These are phyloP conservation scores for Diuraphis noxia DNA, from an alignment of 1,140 invertebrate species.

Conservation along the genomic window DNA sequence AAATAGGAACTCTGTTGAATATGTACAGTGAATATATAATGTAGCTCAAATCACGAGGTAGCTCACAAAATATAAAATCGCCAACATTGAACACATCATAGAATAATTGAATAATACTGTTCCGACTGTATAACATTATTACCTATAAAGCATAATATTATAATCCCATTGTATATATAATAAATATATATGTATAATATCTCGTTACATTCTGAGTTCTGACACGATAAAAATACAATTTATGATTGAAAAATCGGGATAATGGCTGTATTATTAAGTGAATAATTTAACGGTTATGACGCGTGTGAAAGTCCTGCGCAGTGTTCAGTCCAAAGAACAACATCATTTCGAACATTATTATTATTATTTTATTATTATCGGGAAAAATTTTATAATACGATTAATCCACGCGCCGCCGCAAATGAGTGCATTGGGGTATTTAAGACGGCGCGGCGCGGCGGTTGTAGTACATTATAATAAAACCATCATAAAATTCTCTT, in stretches of 20 bases:
- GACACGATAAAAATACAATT: not conserved
- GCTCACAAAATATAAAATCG: not conserved
- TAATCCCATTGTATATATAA: too few species aligned
- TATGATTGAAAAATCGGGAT: not conserved
- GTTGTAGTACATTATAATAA: not conserved
- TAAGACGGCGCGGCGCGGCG: not conserved
- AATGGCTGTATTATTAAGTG: not conserved
- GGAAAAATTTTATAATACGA: not conserved
- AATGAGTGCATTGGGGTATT: not conserved
- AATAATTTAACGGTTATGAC: not conserved
- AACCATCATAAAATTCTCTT: not conserved
- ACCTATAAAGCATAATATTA: not conserved
- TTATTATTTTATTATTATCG: not conserved
- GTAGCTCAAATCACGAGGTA: too few species aligned
- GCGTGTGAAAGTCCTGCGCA: not conserved
- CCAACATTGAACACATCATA: not conserved
- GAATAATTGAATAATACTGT: not conserved
- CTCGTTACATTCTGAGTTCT: not conserved
- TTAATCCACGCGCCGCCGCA: not conserved
- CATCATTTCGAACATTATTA: not conserved
- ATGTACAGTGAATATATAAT: too few species aligned
- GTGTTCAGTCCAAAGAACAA: not conserved
- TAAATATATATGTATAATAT: too few species aligned
- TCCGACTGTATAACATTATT: not conserved
- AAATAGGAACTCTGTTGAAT: too few species aligned